Percentiles rank a stretch among this genome's conserved stretches.
These are phyloP conservation scores for Coptotermes formosanus DNA, from an alignment of 1,140 invertebrate genomes.

Conservation along the genomic window DNA sequence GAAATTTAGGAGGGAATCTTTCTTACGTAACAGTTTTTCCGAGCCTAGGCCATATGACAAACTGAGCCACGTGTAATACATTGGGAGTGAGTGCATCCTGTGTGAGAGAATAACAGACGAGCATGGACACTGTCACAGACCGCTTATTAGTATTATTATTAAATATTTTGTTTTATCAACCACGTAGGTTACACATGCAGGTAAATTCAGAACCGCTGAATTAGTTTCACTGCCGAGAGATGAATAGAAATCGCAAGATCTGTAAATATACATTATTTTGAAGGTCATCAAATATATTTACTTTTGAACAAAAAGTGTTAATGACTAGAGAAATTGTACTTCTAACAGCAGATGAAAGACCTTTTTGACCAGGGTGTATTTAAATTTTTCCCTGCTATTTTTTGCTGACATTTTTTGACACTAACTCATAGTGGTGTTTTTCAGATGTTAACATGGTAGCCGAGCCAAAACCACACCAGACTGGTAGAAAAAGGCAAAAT, in stretches of 20 bases:
- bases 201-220: too few species aligned
- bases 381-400: not conserved
- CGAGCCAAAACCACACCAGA: slow-evolving; percentile 79
- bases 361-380: not conserved
- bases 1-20: too few species aligned
- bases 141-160: too few species aligned
- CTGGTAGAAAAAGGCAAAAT: slow-evolving; percentile 75
- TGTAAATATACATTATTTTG: not conserved
- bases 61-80: too few species aligned
- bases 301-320: not conserved
- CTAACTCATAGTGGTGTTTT: slow-evolving; percentile 43
- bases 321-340: not conserved
- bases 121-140: too few species aligned
- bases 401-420: slow-evolving; percentile 1
- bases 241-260: not conserved
- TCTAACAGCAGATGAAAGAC: not conserved
- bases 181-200: too few species aligned
- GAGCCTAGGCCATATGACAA: too few species aligned
- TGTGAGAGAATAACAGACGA: too few species aligned
- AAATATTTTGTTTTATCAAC: too few species aligned
- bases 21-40: too few species aligned
- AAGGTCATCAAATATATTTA: not conserved
- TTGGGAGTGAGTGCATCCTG: too few species aligned
- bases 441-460: slow-evolving; percentile 81
- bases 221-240: too few species aligned